Conservation (phyloP, 2,113 vertebrate species). For the Semnornis frantzii region DNA sequence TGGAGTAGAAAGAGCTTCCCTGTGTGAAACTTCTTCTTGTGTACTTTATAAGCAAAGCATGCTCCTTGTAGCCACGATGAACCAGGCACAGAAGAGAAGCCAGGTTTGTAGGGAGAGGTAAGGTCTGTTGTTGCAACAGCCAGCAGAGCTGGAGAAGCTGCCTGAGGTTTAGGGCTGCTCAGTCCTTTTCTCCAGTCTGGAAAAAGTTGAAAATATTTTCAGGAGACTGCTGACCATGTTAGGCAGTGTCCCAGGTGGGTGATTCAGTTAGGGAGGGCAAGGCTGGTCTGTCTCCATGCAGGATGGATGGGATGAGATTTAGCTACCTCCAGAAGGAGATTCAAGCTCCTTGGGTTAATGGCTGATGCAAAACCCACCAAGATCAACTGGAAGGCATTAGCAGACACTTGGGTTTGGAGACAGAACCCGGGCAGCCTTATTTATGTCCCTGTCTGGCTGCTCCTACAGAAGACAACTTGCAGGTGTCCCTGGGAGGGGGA, state of each 20-base stretch:
- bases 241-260: rapidly evolving
- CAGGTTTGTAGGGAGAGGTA: neutral
- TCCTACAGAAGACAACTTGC: neutral
- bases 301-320: neutral
- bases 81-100: neutral
- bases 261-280: neutral
- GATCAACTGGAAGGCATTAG: neutral
- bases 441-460: neutral
- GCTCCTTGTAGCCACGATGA: neutral
- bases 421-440: neutral
- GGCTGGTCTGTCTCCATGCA: rapidly evolving
- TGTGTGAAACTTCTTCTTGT: neutral
- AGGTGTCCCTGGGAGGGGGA: slow-evolving; percentile 21
- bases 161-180: neutral
- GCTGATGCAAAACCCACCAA: neutral
- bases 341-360: neutral
- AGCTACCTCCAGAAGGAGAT: neutral
- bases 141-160: neutral
- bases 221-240: neutral
- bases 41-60: neutral
- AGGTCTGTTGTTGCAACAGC: neutral
- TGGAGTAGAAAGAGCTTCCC: neutral
- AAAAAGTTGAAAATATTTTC: neutral
- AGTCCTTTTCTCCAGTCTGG: neutral
- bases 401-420: neutral